These are phyloP conservation scores for Erythrocercus mccallii DNA, from an alignment of 2,113 vertebrate species.

Conservation along the genomic window DNA sequence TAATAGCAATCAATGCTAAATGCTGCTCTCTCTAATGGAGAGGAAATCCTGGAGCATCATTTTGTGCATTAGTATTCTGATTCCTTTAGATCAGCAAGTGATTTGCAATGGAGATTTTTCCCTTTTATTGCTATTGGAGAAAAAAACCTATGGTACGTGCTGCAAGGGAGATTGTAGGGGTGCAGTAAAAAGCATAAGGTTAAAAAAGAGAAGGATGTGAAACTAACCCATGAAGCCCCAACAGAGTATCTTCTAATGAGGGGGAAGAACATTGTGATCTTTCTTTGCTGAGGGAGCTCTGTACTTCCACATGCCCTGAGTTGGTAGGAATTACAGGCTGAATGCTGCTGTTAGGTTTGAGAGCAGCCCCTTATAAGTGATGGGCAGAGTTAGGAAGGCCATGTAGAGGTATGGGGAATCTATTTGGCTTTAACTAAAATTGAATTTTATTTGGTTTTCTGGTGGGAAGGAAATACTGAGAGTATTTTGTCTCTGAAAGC, in stretches of 20 bases:
- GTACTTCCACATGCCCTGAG: not conserved
- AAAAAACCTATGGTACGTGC: not conserved
- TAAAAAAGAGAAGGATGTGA: not conserved
- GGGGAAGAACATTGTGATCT: not conserved
- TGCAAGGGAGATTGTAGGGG: not conserved
- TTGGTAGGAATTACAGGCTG: not conserved
- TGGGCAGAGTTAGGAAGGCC: not conserved
- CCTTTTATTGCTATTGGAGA: not conserved
- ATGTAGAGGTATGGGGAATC: not conserved
- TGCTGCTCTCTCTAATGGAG: not conserved
- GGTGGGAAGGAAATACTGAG: not conserved
- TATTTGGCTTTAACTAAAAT: not conserved
- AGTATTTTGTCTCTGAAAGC: not conserved
- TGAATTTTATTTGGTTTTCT: not conserved
- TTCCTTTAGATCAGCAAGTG: not conserved
- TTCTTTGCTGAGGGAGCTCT: not conserved
- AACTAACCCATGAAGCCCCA: not conserved
- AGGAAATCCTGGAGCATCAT: not conserved
- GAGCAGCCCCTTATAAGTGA: not conserved
- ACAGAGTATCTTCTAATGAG: not conserved
- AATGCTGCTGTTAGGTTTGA: not conserved
- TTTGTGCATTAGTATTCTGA: not conserved
- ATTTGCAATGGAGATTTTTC: not conserved
- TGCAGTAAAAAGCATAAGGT: not conserved
- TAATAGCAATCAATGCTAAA: not conserved